Base-by-base conservation (phyloP, 2,888 invertebrate species). In the Hypomecis atomaria region DNA sequence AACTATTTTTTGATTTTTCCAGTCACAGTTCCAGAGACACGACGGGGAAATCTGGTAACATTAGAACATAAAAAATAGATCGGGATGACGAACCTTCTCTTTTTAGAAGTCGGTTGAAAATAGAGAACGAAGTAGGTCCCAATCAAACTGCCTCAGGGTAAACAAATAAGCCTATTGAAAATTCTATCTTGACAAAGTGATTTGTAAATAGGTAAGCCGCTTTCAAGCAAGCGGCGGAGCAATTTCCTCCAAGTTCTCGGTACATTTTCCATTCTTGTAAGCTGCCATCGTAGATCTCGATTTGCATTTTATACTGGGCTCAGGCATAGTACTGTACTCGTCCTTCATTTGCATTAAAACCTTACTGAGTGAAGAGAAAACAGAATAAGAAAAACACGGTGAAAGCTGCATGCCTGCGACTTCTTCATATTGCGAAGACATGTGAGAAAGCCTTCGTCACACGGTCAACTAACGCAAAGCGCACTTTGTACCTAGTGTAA, bases 221-320 rank as follows among this genome's bases (percentile, higher is more conserved):
- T 59, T 60, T 56, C 42, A 37, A 47, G 13, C 37, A 47, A 47
- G 45, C 40, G 43, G 36, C 33, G n/a, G 47, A 47, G 42, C 56
- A 59, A 65, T 65, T 65, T 56, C 47, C 59, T 65, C 40, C 47
- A 11, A 36, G 43, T 47, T 59, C 6, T 9, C 50, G 33, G 42
- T 44, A 59, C 47, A 59, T 57, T 56, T 60, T 48, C 60, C 57
- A 43, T 65, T 57, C 52, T 57, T 56, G 65, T 65, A 60, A 65
- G 57, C 60, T 57, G 43, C 45, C 45, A 23, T 59, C 40, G 44
- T 33, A 38, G 45, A 37, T 54, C 45, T 52, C n/a, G 42, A 65
- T 57, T 65, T 65, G 54, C 64, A 60, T 65, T 59, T 55, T 59
- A 60, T 50, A 64, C 55, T 43, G 13, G 13, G 54, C 34, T 5